These are phyloP conservation scores for Coregonus sp. DNA, from an alignment of 2,797 vertebrate genomes.

Conservation along the genomic window DNA sequence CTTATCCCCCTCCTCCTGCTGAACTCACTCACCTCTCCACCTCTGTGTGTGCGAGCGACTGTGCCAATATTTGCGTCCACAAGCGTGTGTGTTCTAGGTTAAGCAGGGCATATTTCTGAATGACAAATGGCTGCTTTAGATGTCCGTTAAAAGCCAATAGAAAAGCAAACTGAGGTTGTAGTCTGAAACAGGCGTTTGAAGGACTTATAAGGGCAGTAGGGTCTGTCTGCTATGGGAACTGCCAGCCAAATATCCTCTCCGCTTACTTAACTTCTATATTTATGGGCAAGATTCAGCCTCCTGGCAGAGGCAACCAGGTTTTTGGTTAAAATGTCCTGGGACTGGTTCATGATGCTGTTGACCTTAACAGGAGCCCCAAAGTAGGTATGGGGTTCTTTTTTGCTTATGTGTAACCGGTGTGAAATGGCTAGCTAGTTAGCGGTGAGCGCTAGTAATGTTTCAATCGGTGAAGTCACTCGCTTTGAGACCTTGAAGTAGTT, in stretches of 20 bases:
- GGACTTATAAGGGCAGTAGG: constrained; percentile 9
- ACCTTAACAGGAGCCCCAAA: neutral
- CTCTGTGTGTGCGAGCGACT: too few species aligned
- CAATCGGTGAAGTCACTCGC: too few species aligned
- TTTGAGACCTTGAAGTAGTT: too few species aligned
- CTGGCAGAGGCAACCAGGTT: too few species aligned
- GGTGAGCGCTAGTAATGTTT: too few species aligned
- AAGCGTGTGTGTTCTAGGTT: constrained; percentile 9
- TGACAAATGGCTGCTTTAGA: constrained; percentile 48
- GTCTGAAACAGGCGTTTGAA: constrained; percentile 24
- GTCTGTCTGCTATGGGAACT: constrained; percentile 3
- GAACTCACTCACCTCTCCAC: neutral
- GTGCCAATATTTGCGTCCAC: too few species aligned
- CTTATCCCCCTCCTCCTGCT: neutral
- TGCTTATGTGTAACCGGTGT: too few species aligned
- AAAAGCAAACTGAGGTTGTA: constrained; percentile 17
- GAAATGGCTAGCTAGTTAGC: too few species aligned
- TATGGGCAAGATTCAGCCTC: neutral
- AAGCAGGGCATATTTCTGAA: constrained; percentile 3
- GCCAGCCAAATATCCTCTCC: neutral
- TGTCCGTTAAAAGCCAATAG: constrained; percentile 35
- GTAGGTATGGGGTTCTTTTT: too few species aligned
- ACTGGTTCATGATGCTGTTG: constrained; percentile 11
- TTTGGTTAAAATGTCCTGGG: too few species aligned
- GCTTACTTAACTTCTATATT: constrained; percentile 47